Base-by-base conservation (phyloP, 2,797 vertebrate genomes). In the Tenualosa thibaudeaui region DNA sequence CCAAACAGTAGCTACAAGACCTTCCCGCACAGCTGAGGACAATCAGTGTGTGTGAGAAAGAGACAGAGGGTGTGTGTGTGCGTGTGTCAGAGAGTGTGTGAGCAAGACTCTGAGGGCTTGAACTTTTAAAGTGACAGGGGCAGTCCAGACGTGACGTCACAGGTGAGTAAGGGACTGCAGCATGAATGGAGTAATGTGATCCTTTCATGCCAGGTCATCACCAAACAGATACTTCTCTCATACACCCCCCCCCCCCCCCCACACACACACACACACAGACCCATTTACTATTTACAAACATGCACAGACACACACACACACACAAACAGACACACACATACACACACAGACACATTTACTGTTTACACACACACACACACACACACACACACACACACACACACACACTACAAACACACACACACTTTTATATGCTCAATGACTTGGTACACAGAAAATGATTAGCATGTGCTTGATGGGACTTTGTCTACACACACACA, bases 121-220 rank as follows among this genome's bases (percentile, higher is more conserved):
- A 71, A 43, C 75, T 83, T 85, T 86, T 68, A 56, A 85, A 51
- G 81, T 26, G 53, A 53, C 49, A 81, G 75, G 50, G 46, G 65
- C 50, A 84, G 68, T 82, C 81, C 68, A 87, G 86, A 62, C 71
- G 82, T 91, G 89, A 90, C 90, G 89, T 90, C 90, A 90, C 86
- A 86, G 83, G 84, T 90, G 89, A 89, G 71, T 75, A 86, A 86
- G 83, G 86, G 81, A 85, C 83, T 84, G 54, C 71, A 65, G 54
- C 43, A 50, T 85, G 81, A 87, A 84, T 82, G 81, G 31, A 24
- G 88, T 86, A 86, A 90, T 17, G 19, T 83, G 86, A 90, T 83
- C 89, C 43, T 83, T 46, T 71, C 85, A 82, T 37, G 60, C 83
- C 62, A 81, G 62, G 65, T 84, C 81, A 78, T 81, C 81, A 75